A percentile compares a stretch with the other conserved stretches of the same genome.
Conservation (phyloP, 2,113 vertebrate species). For the Athene noctua region DNA sequence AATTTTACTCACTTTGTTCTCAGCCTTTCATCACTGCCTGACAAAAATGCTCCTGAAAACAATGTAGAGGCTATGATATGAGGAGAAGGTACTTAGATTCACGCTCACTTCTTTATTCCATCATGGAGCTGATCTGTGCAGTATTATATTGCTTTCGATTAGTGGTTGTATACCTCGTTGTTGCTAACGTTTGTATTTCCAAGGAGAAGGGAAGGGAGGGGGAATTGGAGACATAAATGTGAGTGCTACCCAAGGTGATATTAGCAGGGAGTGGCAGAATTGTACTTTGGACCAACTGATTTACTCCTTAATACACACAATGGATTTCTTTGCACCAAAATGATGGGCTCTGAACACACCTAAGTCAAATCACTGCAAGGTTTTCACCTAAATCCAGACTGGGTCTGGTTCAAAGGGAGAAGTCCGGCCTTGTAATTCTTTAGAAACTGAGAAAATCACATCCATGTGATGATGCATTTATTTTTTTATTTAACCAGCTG, state of each 20-base stretch:
- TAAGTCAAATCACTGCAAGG: neutral
- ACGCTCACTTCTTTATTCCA: neutral
- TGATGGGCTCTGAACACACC: neutral
- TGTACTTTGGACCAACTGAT: neutral
- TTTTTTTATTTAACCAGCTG: neutral
- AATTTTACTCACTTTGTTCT: constrained; percentile 53
- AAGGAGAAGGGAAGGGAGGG: neutral
- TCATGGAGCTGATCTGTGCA: neutral
- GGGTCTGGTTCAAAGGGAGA: neutral
- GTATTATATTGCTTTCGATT: neutral
- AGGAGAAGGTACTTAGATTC: constrained; percentile 5
- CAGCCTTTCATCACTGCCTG: constrained; percentile 53
- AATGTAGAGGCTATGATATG: constrained; percentile 7
- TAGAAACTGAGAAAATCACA: neutral
- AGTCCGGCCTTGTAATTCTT: neutral
- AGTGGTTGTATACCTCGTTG: neutral
- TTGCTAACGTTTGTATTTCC: neutral
- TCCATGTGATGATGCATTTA: neutral
- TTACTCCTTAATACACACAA: rapidly evolving
- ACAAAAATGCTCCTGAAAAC: constrained; percentile 48
- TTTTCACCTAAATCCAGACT: neutral
- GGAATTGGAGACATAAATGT: neutral
- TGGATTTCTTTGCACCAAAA: neutral
- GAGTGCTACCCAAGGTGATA: neutral
- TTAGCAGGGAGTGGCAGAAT: neutral